phyloP scores from a whole-genome alignment of 2,113 vertebrate species.

The Coptodon bakossiorum region DNA sequence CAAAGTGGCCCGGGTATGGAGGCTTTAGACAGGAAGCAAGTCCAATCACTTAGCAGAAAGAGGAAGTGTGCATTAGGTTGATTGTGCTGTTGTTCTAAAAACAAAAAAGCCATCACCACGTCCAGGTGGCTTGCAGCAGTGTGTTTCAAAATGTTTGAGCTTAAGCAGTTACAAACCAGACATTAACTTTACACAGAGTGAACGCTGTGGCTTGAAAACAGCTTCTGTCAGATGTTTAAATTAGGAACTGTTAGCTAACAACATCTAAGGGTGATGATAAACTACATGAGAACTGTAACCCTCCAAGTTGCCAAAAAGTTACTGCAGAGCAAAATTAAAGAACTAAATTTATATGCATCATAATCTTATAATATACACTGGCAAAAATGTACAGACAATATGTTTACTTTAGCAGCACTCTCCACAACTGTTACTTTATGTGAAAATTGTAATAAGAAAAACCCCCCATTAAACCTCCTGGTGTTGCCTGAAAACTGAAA shows the following conservation, averaged over 20 bases:
- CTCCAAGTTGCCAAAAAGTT: neutral
- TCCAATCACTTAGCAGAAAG: neutral
- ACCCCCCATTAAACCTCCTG: accelerated
- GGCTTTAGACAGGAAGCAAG: conserved; percentile 3
- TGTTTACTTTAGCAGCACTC: neutral
- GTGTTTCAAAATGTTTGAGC: neutral
- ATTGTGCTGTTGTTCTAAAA: neutral
- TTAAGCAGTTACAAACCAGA: neutral
- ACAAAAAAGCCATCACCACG: neutral
- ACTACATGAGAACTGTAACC: neutral
- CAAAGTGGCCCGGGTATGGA: neutral
- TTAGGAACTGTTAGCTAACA: neutral
- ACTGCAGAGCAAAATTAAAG: neutral
- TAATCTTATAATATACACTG: neutral
- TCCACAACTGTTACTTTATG: neutral
- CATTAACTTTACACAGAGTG: neutral
- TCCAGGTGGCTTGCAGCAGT: neutral
- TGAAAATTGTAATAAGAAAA: neutral
- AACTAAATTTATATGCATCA: neutral
- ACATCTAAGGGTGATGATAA: neutral
- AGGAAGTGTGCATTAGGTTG: neutral
- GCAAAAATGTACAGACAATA: neutral
- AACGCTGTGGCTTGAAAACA: neutral
- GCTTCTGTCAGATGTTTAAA: neutral
- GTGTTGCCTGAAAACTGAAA: neutral